A percentile compares a stretch with the other conserved stretches of the same genome.
These are phyloP conservation scores for Volucella zonaria DNA, from an alignment of 2,888 invertebrate species.

Conservation along the genomic window DNA sequence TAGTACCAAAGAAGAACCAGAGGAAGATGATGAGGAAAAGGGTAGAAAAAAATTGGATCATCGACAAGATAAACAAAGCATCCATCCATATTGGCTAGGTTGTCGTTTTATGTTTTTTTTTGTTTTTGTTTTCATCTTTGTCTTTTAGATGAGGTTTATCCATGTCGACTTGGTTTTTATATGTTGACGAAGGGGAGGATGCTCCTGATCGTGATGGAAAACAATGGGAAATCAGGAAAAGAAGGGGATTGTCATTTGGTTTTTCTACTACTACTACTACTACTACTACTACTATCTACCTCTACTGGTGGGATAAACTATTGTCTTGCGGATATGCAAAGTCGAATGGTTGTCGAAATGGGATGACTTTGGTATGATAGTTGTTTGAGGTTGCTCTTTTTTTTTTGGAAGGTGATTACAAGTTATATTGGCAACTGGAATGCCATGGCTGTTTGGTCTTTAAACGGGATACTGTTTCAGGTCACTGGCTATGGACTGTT, in stretches of 20 bases:
- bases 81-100: constrained; percentile 58
- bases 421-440: not conserved
- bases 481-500: not conserved
- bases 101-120: not conserved
- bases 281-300: not conserved
- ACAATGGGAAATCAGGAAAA: constrained; percentile 46
- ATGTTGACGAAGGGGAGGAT: not conserved
- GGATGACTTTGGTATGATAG: constrained; percentile 26
- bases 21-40: constrained; percentile 3
- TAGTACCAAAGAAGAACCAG: not conserved
- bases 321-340: constrained; percentile 16
- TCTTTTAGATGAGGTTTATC: constrained; percentile 45
- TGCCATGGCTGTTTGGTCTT: not conserved
- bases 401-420: constrained; percentile 24
- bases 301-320: constrained; percentile 3
- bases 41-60: constrained; percentile 57
- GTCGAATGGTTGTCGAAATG: constrained; percentile 7
- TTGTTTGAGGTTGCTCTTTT: not conserved
- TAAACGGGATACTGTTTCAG: constrained; percentile 1
- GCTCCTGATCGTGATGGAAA: constrained; percentile 53
- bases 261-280: not conserved
- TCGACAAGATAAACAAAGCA: constrained; percentile 58
- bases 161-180: constrained; percentile 35
- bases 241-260: constrained; percentile 34
- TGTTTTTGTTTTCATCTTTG: constrained; percentile 4